Evolutionary conservation across 2,797 vertebrate species (phyloP).

Genomic region (Fratercula arctica): DNA sequence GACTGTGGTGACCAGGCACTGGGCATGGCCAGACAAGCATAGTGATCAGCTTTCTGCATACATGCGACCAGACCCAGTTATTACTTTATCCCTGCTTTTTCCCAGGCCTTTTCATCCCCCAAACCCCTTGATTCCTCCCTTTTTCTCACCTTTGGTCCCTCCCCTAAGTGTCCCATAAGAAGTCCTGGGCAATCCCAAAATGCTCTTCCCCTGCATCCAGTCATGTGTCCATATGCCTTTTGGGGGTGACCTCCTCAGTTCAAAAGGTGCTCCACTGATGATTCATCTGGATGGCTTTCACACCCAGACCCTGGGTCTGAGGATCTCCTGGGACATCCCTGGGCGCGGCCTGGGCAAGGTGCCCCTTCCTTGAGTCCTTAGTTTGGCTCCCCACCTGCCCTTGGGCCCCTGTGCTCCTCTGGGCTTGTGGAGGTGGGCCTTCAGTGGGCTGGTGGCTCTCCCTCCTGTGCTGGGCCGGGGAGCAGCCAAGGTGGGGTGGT

Average conservation of each 20-base stretch:
- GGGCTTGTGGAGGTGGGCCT: background rate
- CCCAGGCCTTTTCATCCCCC: background rate
- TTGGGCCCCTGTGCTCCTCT: background rate
- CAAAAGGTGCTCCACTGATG: background rate
- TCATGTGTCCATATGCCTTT: background rate
- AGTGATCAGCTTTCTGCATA: background rate
- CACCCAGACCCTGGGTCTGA: background rate
- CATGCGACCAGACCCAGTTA: background rate
- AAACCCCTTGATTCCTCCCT: background rate
- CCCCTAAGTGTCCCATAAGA: background rate
- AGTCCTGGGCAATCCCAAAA: background rate
- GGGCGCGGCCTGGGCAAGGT: background rate
- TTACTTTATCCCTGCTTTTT: background rate
- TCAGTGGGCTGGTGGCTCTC: background rate
- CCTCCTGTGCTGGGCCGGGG: background rate
- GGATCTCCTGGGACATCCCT: background rate
- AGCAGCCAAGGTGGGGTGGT: background rate
- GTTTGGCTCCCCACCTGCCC: background rate
- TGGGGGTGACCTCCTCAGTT: background rate
- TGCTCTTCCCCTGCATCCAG: background rate
- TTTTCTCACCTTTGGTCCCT: background rate
- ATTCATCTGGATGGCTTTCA: background rate
- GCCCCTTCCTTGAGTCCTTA: background rate
- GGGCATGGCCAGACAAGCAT: background rate
- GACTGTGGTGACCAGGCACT: rapidly evolving